Conservation (phyloP, 1,140 invertebrate species). For the Pseudachorutes palmiensis region DNA sequence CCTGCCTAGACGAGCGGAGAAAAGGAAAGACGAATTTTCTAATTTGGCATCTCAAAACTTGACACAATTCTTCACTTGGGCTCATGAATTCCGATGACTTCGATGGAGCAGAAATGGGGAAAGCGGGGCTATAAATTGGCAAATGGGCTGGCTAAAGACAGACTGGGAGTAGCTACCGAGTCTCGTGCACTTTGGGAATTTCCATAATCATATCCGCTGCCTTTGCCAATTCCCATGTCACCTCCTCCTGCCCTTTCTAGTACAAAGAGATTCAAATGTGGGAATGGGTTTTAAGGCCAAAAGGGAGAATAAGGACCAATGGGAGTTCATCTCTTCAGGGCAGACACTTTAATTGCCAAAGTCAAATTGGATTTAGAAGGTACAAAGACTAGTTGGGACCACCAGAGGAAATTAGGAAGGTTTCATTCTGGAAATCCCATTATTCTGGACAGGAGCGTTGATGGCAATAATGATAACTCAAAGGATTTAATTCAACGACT, state of each 20-base stretch:
- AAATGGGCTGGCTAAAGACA: too few species aligned
- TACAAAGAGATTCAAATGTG: background rate
- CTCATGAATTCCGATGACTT: background rate
- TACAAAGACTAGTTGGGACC: background rate
- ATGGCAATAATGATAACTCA: conserved; percentile 10
- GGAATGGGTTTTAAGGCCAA: too few species aligned
- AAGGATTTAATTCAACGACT: background rate
- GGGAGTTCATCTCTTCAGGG: background rate
- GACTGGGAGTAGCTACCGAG: too few species aligned
- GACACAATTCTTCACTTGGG: too few species aligned
- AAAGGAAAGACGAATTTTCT: too few species aligned
- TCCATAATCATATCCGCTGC: background rate
- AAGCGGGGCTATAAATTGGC: too few species aligned
- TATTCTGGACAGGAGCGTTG: conserved; percentile 3
- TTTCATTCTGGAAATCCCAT: background rate
- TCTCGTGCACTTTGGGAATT: too few species aligned
- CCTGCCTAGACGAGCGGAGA: too few species aligned
- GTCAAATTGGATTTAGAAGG: background rate
- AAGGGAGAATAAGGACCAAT: background rate
- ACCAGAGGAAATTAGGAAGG: background rate
- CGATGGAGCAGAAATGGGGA: background rate
- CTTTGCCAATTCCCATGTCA: background rate
- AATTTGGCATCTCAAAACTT: too few species aligned
- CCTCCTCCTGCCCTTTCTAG: too few species aligned
- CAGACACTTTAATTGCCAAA: background rate